phyloP scores from a whole-genome alignment of 2,888 invertebrate genomes.

The Drosophila infuscata region DNA sequence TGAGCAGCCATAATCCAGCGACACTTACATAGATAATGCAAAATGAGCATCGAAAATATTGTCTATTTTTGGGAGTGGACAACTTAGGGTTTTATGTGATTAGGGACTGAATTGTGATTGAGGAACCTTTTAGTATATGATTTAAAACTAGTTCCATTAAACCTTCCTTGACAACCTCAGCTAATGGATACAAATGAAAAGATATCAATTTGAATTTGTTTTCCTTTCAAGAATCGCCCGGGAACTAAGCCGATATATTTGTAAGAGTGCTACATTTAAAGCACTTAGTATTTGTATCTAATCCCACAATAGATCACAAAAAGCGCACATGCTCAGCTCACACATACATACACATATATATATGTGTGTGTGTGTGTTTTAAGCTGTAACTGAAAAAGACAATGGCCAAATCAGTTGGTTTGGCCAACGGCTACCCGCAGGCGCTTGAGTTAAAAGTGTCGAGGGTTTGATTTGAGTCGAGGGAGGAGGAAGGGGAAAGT shows the following conservation, averaged over 20 bases:
- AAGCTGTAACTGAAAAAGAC: slow-evolving; percentile 33
- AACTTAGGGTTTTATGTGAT: neutral
- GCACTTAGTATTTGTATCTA: neutral
- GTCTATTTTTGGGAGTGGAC: neutral
- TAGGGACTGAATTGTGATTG: slow-evolving; percentile 7
- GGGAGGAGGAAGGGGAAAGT: neutral
- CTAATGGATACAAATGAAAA: neutral
- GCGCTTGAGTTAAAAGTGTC: slow-evolving; percentile 28
- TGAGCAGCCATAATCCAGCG: slow-evolving; percentile 37
- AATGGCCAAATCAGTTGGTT: slow-evolving; percentile 46
- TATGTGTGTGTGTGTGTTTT: neutral
- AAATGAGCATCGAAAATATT: slow-evolving; percentile 26
- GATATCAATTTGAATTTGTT: neutral
- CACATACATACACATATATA: neutral
- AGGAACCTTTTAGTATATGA: slow-evolving; percentile 4
- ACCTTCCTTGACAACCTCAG: neutral
- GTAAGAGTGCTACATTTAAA: neutral
- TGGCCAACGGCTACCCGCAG: slow-evolving; percentile 23
- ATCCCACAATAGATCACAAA: slow-evolving; percentile 6
- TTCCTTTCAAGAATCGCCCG: neutral
- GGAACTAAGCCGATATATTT: neutral
- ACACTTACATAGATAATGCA: slow-evolving; percentile 32
- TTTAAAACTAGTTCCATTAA: neutral
- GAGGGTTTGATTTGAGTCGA: slow-evolving; percentile 5
- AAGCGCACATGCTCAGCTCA: slow-evolving; percentile 6